Evolutionary conservation across 2,888 invertebrate genomes (phyloP), one percentile per base, ranked within the genome.

Genomic region (Amblyjoppa proteus): DNA sequence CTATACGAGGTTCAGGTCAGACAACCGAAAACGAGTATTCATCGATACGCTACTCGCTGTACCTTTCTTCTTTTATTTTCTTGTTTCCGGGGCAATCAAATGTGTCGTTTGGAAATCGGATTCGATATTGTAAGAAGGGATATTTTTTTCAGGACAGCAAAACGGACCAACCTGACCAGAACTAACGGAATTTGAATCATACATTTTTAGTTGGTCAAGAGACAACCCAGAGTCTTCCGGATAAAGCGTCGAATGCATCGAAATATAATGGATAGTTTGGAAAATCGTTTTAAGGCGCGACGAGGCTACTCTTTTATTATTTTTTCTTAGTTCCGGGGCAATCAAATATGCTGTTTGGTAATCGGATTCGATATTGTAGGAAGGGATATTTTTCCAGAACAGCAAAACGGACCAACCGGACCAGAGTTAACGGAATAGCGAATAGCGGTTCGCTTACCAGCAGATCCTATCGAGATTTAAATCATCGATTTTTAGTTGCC

Each of bases 181-280:
- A 9, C 1, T 9, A 9, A 38, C 38, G 9, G 38, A 38, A 76
- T 75, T 79, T 79, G 61, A 41, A 80, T 84, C 56, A 80, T 66
- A 49, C 13, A 5, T 38, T 76, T 75, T 84, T 84, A 68, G 76
- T 71, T 58, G 75, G 11, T 38, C 49, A 20, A 6, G 45, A 28
- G 71, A 84, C 80, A 80, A 76, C 80, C 58, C 58, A 76, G 41
- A 2, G 70, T 71, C 64, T 69, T 80, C 64, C 66, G 68, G 80
- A 84, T 80, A 76, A 80, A 83, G 28, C 49, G 75, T 80, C 71
- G 53, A 75, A 76, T 66, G 75, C 66, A 80, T 76, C 75, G 80
- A 80, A 80, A 84, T 83, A 79, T 83, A 79, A 79, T 79, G 74
- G 75, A 64, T 69, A 53, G 75, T 75, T 79, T 69, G 45, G 41